Base-by-base conservation (phyloP, 2,888 invertebrate species). In the Boloria selene region DNA sequence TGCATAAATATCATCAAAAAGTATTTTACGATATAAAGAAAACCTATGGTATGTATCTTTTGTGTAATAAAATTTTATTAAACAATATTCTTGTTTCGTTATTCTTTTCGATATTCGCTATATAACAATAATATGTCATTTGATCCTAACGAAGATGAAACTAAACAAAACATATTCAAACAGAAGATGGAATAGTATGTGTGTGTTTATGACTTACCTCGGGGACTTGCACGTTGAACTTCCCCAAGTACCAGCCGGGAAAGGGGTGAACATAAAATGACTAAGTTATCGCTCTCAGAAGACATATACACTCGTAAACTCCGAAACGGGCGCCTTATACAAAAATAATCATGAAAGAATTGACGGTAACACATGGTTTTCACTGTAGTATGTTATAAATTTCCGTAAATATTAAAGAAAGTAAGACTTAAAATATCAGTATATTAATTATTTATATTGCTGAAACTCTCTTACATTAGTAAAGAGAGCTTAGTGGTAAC, bases 241-340 rank as follows among this genome's bases (percentile, higher is more conserved):
- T 86, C 82, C 78, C 81, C 78, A 78, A 83, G 83, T 84, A 85
- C 83, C 84, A 84, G 78, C 77, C 76, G 79, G 84, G 86, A 86
- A 38, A 86, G 85, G 86, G 85, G 87, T 86, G 85, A 86, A 82
- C 90, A 89, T 90, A 90, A 91, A 91, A 90, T 88, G 86, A 89
- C 89, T 91, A 88, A 91, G 88, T 89, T 91, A 91, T 89, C 82
- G 86, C 88, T 84, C 90, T 89, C 90, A 80, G 84, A 87, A 90
- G 90, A 88, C 88, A 86, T 88, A 87, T 87, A 84, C 81, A 83
- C 81, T 87, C 87, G 84, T 91, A 90, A 91, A 90, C 86, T 83
- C 80, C 85, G 86, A 81, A 86, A 86, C 81, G 80, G 81, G 83
- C 81, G 80, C 78, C 84, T 87, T 85, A 85, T 87, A 87, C 85